A percentile compares a stretch with the other conserved stretches of the same genome.
These are phyloP conservation scores for Drosophila auraria DNA, from an alignment of 1,140 invertebrate species.

Conservation along the genomic window DNA sequence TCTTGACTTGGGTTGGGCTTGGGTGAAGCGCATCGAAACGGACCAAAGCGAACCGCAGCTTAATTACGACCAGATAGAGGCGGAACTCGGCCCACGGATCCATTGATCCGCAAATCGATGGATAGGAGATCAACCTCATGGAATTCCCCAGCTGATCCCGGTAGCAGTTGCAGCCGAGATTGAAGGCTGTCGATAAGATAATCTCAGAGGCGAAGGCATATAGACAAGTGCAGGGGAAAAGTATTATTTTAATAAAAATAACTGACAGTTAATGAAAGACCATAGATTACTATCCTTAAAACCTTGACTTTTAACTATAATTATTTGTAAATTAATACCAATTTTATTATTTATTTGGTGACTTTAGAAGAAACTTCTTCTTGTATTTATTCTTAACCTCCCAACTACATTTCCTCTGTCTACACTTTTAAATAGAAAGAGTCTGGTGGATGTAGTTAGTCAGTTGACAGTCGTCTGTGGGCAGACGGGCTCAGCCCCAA, in stretches of 20 bases:
- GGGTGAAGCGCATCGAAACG: conserved; percentile 47
- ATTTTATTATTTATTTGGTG: not conserved
- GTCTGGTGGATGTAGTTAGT: not conserved
- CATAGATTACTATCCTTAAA: too few relatives aligned
- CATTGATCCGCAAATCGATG: conserved; percentile 53
- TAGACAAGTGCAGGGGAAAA: conserved; percentile 2
- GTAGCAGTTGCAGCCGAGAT: conserved; percentile 10
- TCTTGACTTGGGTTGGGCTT: conserved; percentile 16
- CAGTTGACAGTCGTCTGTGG: conserved; percentile 51
- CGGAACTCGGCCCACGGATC: conserved; percentile 39
- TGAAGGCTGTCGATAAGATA: conserved; percentile 23
- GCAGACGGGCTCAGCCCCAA: conserved; percentile 34
- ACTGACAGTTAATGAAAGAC: too few relatives aligned
- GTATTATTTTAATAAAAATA: not conserved
- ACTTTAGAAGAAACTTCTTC: not conserved
- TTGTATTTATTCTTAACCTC: not conserved
- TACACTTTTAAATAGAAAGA: not conserved
- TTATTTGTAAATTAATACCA: not conserved
- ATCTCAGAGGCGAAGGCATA: not conserved
- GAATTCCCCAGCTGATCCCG: conserved; percentile 36
- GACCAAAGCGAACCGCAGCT: conserved; percentile 58
- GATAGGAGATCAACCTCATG: conserved; percentile 36
- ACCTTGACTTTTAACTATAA: not conserved
- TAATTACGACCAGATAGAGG: conserved; percentile 55
- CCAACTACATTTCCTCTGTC: not conserved